Percentiles rank a stretch among this genome's conserved stretches.
Conservation (phyloP, 2,888 invertebrate species). For the Octonoba sinensis region DNA sequence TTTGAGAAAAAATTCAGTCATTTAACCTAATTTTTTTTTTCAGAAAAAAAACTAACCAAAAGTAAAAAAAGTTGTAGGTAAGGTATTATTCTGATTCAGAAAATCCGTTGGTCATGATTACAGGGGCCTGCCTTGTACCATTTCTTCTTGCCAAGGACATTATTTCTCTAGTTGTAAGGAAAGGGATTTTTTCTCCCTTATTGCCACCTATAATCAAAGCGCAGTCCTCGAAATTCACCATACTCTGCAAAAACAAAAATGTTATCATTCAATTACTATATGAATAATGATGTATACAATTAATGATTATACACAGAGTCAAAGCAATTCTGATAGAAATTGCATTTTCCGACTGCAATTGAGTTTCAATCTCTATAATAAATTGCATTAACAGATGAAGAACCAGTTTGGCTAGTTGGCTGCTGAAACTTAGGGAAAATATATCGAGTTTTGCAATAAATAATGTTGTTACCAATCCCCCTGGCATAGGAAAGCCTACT, state of each 20-base stretch:
- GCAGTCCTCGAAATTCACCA: slow-evolving; percentile 60
- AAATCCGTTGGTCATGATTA: slow-evolving; percentile 21
- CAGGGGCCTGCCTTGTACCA: neutral
- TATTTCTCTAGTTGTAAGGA: slow-evolving; percentile 59
- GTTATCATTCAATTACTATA: neutral
- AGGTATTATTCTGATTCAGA: slow-evolving; percentile 18
- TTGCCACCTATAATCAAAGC: slow-evolving; percentile 46
- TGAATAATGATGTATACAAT: too few relatives aligned
- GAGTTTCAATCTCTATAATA: too few relatives aligned
- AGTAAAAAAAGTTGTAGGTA: neutral
- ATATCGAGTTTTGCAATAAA: too few relatives aligned
- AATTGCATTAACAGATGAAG: too few relatives aligned
- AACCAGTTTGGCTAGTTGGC: too few relatives aligned
- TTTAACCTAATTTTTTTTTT: neutral
- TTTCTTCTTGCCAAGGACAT: slow-evolving; percentile 49
- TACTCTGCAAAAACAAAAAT: slow-evolving; percentile 31
- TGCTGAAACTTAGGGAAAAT: too few relatives aligned
- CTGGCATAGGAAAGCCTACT: too few relatives aligned
- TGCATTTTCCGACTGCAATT: too few relatives aligned
- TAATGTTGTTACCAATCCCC: too few relatives aligned
- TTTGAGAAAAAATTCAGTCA: too few relatives aligned
- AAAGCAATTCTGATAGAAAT: too few relatives aligned
- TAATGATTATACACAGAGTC: too few relatives aligned
- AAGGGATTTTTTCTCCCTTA: slow-evolving; percentile 54
- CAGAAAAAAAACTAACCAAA: neutral